Base-by-base conservation (phyloP, 2,888 invertebrate genomes). In the Drosophila borealis region DNA sequence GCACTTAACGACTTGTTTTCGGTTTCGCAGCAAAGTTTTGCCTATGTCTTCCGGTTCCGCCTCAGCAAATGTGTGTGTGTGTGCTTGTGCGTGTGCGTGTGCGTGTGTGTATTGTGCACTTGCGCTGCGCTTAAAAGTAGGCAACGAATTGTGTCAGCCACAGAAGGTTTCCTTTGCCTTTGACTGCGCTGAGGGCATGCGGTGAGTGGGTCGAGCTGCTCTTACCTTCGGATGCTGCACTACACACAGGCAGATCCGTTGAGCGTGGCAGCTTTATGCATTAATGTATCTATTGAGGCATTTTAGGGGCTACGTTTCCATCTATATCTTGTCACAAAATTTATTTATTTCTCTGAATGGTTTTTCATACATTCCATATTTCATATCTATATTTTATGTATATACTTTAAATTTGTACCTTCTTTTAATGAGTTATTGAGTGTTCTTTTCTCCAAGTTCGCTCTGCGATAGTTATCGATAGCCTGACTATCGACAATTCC, bases 101-200 rank as follows among this genome's bases (percentile, higher is more conserved):
- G 50, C 42, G 56, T 14, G 29, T 63, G 36, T 62, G 36, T 56
- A 41, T 56, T 57, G 19, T 57, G 49, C 60, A 41, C 51, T 61
- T 57, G 53, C 42, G 37, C 41, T 51, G 63, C 79, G 53, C 69
- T 68, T 17, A 62, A 77, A 72, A 72, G 77, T 79, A 74, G 68
- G 82, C 77, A 79, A 70, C 55, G 70, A 74, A 68, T 87, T 61
- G 76, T 71, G 73, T 46, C 79, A 64, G 21, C 44, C 61, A 29
- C 66, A 70, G 64, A 50, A 49, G 29, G 6, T 17, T 46, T 37
- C 59, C 65, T 61, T 57, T 59, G 46, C 46, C 39, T 34, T 33
- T 21, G 54, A 13, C 39, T 37, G 9, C 11, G 21, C 14, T 13
- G 21, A 13, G 21, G 46, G 14, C 3, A 9, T 11, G 29, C 10